Evolutionary conservation across 2,113 vertebrate genomes (phyloP), one percentile per base, ranked within the genome.

Genomic region (Oryzias celebensis): DNA sequence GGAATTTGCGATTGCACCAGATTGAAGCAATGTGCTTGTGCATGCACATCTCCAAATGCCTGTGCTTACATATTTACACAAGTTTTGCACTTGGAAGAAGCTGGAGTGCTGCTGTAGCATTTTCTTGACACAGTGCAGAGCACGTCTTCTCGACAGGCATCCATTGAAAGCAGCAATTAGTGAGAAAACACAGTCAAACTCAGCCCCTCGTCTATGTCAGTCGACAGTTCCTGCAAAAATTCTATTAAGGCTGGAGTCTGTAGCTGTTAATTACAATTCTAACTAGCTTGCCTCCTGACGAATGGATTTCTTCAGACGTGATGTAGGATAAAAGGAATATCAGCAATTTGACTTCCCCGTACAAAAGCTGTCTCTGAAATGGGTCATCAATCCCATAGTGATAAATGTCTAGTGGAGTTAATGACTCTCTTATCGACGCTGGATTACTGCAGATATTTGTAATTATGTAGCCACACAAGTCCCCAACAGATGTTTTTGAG

Each of bases 351-450:
- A 77, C 85, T 89, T 87, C 86, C 79, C 71, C 75, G 49, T 81
- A 90, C 88, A 91, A 90, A 89, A 85, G 75, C 83, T 72, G 83
- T 80, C 76, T 87, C 82, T 74, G 82, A 90, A 92, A 91, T 90
- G 90, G 90, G 90, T 91, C 87, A 90, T 92, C 90, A 91, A 91
- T 91, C 90, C 87, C 72, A 82, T 65, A 89, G 86, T 90, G 92
- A 92, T 91, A 90, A 93, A 91, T 90, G 87, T 90, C 88, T 90
- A 77, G 64, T 82, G 77, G 83, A 91, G 90, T 92, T 20, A 91
- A 91, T 92, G 89, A 91, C 86, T 85, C 79, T 91, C 84, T 92
- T 92, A 92, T 92, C 89, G 78, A 73, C 69, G 44, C 60, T 49
- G 91, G 89, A 91, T 93, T 91, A 89, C 87, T 80, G 82, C 80